Conservation (phyloP, 2,797 vertebrate genomes). For the Siniperca undulata region DNA sequence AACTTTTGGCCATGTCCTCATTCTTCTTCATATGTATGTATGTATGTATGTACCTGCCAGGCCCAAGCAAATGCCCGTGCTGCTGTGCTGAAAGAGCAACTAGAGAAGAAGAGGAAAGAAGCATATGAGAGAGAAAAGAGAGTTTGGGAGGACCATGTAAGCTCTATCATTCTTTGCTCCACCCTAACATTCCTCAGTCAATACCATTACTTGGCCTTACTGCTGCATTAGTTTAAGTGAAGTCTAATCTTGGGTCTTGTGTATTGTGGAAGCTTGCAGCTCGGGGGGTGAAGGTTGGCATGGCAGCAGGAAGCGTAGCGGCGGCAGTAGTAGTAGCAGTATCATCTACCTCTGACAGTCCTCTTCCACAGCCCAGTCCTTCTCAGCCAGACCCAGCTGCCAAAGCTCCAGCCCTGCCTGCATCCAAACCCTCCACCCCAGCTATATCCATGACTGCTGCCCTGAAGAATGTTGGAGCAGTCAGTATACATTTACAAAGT, state of each 20-base stretch:
- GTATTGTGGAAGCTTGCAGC: constrained; percentile 85
- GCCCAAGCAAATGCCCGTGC: constrained; percentile 93
- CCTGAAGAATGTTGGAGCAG: constrained; percentile 94
- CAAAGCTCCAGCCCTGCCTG: constrained; percentile 77
- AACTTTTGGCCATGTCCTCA: not conserved
- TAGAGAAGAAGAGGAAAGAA: constrained; percentile 94
- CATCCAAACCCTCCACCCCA: constrained; percentile 77
- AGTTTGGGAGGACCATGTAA: constrained; percentile 96
- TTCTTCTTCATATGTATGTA: not conserved
- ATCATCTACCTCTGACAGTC: constrained; percentile 65
- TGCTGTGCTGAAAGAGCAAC: constrained; percentile 93
- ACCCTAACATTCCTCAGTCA: not conserved
- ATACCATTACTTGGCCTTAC: not conserved
- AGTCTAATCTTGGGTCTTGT: constrained; percentile 27
- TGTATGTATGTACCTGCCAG: constrained; percentile 76
- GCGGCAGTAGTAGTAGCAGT: constrained; percentile 56
- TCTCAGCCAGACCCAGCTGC: constrained; percentile 78
- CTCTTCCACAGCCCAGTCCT: constrained; percentile 54
- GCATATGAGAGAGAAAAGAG: constrained; percentile 93
- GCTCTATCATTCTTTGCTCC: constrained; percentile 27
- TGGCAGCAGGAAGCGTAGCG: constrained; percentile 74
- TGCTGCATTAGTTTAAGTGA: not conserved
- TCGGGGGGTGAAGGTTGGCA: constrained; percentile 85
- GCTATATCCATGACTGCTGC: constrained; percentile 95
- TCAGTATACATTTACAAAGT: constrained; percentile 80